Conservation (phyloP, 2,888 invertebrate genomes). For the Gryllus longicercus region DNA sequence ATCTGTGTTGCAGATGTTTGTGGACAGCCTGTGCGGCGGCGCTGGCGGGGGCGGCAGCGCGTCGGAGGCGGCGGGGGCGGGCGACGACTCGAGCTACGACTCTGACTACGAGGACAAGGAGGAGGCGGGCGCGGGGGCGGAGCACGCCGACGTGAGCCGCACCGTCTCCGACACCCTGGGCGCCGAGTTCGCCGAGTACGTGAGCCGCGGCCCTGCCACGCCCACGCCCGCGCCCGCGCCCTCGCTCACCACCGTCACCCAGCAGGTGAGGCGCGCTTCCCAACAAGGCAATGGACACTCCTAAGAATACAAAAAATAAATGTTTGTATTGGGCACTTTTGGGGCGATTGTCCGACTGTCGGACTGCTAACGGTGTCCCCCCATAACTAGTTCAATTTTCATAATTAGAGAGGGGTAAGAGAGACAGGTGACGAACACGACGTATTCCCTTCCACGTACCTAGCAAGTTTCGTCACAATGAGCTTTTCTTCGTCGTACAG, state of each 20-base stretch:
- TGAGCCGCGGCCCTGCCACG: constrained; percentile 51
- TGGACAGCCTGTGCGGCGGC: constrained; percentile 63
- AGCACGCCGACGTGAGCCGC: constrained; percentile 74
- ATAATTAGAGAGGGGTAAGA: no score
- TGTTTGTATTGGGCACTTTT: no score
- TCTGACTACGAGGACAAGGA: constrained; percentile 65
- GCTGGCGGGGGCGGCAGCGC: constrained; percentile 41
- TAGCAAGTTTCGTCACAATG: no score
- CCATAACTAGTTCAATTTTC: no score
- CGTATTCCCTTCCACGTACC: no score
- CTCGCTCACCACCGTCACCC: not conserved
- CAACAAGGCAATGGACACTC: not conserved
- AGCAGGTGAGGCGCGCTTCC: not conserved
- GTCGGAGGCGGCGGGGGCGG: constrained; percentile 45
- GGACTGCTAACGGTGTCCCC: no score
- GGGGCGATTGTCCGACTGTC: no score
- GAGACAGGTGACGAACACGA: no score
- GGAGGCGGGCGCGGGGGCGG: constrained; percentile 35
- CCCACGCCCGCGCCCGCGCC: constrained; percentile 38
- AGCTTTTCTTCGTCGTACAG: no score
- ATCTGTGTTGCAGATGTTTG: constrained; percentile 62
- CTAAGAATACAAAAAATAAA: no score
- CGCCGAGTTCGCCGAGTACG: constrained; percentile 81
- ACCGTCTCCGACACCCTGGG: constrained; percentile 78
- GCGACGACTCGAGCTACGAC: constrained; percentile 83